A percentile compares a stretch with the other conserved stretches of the same genome.
Conservation (phyloP, 2,113 vertebrate species). For the Poecile atricapillus region DNA sequence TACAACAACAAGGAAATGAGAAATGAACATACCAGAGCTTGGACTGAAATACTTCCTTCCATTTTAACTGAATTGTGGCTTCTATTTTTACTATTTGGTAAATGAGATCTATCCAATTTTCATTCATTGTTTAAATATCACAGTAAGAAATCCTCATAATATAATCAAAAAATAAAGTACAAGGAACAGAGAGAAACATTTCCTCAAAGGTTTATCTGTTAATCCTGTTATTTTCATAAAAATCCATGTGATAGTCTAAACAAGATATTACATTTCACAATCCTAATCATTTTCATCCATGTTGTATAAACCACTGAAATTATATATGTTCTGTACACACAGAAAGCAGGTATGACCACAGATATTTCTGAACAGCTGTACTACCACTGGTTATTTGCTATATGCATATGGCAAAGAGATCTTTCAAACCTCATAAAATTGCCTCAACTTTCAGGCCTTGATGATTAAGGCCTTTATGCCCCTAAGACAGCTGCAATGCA, state of each 20-base stretch:
- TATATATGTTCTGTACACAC: fast-evolving
- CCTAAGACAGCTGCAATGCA: background rate
- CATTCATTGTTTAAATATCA: background rate
- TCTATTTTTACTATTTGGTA: background rate
- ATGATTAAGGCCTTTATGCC: background rate
- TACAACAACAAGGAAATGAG: background rate
- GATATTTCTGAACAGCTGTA: background rate
- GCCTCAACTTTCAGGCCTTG: background rate
- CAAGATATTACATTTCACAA: background rate
- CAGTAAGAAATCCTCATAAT: background rate
- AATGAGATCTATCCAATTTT: background rate
- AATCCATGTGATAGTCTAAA: background rate
- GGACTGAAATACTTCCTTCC: background rate
- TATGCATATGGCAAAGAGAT: background rate
- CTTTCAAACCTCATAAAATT: background rate
- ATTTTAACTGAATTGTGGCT: background rate
- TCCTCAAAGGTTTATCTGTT: background rate
- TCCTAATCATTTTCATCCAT: background rate
- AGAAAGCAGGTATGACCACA: background rate
- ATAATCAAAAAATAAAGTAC: background rate
- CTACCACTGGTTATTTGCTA: background rate
- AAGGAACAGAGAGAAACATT: background rate
- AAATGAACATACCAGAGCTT: background rate
- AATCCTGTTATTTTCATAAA: background rate
- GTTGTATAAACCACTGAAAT: background rate